Conservation (phyloP, 2,888 invertebrate genomes). For the Coelogynopora nodosa region DNA sequence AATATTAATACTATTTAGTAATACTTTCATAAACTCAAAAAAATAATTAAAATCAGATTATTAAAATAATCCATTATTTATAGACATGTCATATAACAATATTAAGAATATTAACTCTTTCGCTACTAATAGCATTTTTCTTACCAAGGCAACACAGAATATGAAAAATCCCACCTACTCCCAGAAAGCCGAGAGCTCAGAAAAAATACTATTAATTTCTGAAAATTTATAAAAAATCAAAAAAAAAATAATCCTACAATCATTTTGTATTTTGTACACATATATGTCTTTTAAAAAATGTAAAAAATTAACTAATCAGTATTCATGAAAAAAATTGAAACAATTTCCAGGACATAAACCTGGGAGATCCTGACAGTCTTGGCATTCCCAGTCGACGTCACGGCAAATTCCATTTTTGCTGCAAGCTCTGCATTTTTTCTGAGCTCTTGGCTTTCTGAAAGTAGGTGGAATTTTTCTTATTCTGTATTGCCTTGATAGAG, state of each 20-base stretch:
- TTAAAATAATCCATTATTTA: too few relatives aligned
- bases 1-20: too few relatives aligned
- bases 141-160: background rate
- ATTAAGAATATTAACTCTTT: background rate
- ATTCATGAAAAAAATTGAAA: constrained; percentile 25
- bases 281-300: constrained; percentile 28
- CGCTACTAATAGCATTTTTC: background rate
- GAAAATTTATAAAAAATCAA: constrained; percentile 28
- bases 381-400: constrained; percentile 7
- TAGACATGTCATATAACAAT: too few relatives aligned
- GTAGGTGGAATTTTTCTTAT: constrained; percentile 28
- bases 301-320: constrained; percentile 21
- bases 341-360: constrained; percentile 28
- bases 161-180: background rate
- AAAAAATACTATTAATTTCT: constrained; percentile 1
- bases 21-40: too few relatives aligned
- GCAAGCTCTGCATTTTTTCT: constrained; percentile 23
- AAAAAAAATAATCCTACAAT: constrained; percentile 23
- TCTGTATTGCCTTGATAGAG: constrained; percentile 14
- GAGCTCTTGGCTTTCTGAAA: constrained; percentile 6
- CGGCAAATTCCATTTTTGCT: constrained; percentile 19
- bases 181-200: background rate
- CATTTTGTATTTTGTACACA: constrained; percentile 25
- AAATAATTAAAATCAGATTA: too few relatives aligned
- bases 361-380: constrained; percentile 23